Percentiles rank a stretch among this genome's conserved stretches.
Evolutionary conservation across 1,140 invertebrate species (phyloP).

Genomic region (Phymastichus coffea): DNA sequence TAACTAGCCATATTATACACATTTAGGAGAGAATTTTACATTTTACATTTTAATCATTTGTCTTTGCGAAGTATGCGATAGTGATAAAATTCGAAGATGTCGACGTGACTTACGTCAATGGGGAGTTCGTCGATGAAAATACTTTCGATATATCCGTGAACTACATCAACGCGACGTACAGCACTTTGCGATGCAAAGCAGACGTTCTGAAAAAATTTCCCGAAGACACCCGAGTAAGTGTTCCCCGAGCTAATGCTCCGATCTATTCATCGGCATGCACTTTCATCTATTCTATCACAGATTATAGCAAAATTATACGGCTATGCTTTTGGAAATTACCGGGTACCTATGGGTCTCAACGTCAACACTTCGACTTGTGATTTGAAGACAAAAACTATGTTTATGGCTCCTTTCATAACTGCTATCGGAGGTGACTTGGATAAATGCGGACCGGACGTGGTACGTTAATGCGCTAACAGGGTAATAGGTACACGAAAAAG

Average conservation of each 20-base stretch:
- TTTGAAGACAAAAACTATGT: not conserved
- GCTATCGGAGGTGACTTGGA: not conserved
- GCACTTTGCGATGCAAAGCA: not conserved
- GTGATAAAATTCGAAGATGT: slow-evolving; percentile 2
- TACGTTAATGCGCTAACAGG: too few relatives aligned
- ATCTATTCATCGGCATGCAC: too few relatives aligned
- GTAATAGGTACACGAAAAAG: too few relatives aligned
- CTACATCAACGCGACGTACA: not conserved
- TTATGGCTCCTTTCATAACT: not conserved
- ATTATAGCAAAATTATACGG: too few relatives aligned
- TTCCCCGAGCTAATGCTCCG: too few relatives aligned
- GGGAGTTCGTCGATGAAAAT: not conserved
- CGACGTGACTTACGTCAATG: not conserved
- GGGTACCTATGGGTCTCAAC: not conserved
- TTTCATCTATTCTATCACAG: too few relatives aligned
- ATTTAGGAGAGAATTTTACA: too few relatives aligned
- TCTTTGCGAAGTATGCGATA: too few relatives aligned
- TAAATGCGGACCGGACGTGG: not conserved
- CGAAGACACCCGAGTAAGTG: not conserved
- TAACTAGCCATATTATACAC: too few relatives aligned
- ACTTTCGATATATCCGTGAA: not conserved
- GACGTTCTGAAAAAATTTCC: not conserved
- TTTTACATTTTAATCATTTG: too few relatives aligned
- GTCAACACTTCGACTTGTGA: not conserved
- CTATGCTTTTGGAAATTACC: not conserved